These are phyloP conservation scores for Orthonychiurus folsomi DNA, from an alignment of 2,888 invertebrate species.

Conservation along the genomic window DNA sequence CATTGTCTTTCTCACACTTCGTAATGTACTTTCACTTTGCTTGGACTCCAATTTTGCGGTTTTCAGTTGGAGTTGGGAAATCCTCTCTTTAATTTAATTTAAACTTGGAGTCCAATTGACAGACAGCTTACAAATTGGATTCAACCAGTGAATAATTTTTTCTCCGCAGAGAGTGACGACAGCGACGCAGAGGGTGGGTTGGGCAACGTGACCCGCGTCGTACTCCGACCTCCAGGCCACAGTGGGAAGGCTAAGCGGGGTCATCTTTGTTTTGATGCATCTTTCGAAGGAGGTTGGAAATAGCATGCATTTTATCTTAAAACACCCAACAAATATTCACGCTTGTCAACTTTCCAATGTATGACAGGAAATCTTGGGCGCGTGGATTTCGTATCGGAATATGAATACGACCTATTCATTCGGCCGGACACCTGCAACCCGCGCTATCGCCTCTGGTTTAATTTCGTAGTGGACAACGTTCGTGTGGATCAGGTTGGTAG, in stretches of 20 bases:
- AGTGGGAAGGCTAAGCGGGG: constrained; percentile 93
- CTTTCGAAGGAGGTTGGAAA: constrained; percentile 78
- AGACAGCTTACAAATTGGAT: too few species aligned
- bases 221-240: constrained; percentile 81
- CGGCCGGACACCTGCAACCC: constrained; percentile 95
- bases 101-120: too few species aligned
- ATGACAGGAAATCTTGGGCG: constrained; percentile 71
- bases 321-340: not conserved
- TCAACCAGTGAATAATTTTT: too few species aligned
- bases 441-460: constrained; percentile 88
- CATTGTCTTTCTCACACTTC: too few species aligned
- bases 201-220: constrained; percentile 80
- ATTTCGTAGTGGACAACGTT: constrained; percentile 95
- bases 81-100: too few species aligned
- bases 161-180: constrained; percentile 69
- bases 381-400: constrained; percentile 84
- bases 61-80: too few species aligned
- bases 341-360: not conserved
- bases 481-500: constrained; percentile 70
- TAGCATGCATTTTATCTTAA: not conserved
- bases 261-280: constrained; percentile 92
- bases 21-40: too few species aligned
- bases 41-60: too few species aligned
- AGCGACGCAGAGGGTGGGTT: constrained; percentile 87
- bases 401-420: constrained; percentile 91